Evolutionary conservation across 1,140 invertebrate genomes (phyloP).

Genomic region (Neoseiulus cucumeris): DNA sequence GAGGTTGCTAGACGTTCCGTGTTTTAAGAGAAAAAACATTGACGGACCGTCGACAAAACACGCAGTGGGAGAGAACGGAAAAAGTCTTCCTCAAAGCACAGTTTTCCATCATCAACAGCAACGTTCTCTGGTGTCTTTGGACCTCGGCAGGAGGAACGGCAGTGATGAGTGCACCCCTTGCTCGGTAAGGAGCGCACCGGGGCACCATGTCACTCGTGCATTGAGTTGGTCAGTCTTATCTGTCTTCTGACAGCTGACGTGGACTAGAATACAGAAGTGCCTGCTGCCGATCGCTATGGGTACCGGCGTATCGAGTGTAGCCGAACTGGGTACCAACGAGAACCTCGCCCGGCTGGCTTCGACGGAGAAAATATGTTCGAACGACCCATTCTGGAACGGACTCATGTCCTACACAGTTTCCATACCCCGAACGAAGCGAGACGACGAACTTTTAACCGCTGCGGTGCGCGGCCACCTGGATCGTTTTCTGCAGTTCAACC

Average conservation of each 20-base stretch:
- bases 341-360: slow-evolving; percentile 55
- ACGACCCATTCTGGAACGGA: slow-evolving; percentile 83
- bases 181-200: too few species aligned
- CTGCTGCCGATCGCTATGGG: not conserved
- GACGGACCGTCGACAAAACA: too few species aligned
- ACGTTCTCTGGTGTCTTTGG: too few species aligned
- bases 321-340: slow-evolving; percentile 58
- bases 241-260: slow-evolving; percentile 7
- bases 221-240: too few species aligned
- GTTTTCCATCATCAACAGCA: too few species aligned
- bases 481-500: slow-evolving; percentile 40
- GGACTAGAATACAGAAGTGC: not conserved
- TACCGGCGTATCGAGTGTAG: slow-evolving; percentile 30
- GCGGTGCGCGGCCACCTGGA: slow-evolving; percentile 10
- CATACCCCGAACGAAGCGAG: slow-evolving; percentile 48
- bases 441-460: slow-evolving; percentile 18
- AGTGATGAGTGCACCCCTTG: too few species aligned
- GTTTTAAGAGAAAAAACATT: too few species aligned
- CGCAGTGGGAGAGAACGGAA: too few species aligned
- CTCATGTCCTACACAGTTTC: slow-evolving; percentile 74
- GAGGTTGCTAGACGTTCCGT: too few species aligned
- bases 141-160: too few species aligned
- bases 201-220: too few species aligned
- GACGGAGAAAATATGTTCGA: slow-evolving; percentile 51
- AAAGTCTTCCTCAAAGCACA: too few species aligned